Conservation (phyloP, 2,113 vertebrate genomes). For the Balaenoptera acutorostrata region DNA sequence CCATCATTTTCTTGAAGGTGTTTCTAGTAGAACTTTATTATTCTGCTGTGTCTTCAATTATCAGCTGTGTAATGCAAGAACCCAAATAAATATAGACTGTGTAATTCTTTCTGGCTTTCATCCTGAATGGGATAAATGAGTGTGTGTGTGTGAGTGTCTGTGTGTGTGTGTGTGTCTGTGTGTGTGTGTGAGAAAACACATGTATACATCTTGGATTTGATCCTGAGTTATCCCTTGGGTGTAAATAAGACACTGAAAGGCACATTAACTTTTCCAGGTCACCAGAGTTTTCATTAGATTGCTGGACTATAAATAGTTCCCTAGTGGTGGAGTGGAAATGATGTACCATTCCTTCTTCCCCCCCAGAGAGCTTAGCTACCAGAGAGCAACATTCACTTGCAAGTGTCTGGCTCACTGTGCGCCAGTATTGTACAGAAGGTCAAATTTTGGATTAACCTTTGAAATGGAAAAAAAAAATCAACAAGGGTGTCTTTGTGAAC, state of each 20-base stretch:
- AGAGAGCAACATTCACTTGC: not conserved
- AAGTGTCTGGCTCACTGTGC: not conserved
- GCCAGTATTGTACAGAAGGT: constrained; percentile 23
- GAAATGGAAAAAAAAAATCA: not conserved
- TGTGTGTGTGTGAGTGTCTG: not conserved
- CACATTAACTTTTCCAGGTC: constrained; percentile 30
- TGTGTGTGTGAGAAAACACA: not conserved
- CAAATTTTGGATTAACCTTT: constrained; percentile 49
- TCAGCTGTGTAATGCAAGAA: not conserved
- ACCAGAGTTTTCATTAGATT: constrained; percentile 43
- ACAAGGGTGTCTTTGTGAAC: not conserved
- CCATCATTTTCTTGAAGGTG: constrained; percentile 1
- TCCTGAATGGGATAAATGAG: not conserved
- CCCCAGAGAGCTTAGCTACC: not conserved
- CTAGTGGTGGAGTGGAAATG: not conserved
- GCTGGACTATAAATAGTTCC: constrained; percentile 39
- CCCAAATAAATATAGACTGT: not conserved
- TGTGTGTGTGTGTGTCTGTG: not conserved
- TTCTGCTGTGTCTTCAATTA: not conserved
- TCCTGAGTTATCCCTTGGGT: constrained; percentile 9
- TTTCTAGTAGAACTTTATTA: not conserved
- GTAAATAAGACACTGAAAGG: constrained; percentile 43
- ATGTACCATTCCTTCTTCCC: not conserved
- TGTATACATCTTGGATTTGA: constrained; percentile 3
- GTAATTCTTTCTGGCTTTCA: constrained; percentile 10